Conservation (phyloP, 2,797 vertebrate genomes). For the Malurus leucopterus region DNA sequence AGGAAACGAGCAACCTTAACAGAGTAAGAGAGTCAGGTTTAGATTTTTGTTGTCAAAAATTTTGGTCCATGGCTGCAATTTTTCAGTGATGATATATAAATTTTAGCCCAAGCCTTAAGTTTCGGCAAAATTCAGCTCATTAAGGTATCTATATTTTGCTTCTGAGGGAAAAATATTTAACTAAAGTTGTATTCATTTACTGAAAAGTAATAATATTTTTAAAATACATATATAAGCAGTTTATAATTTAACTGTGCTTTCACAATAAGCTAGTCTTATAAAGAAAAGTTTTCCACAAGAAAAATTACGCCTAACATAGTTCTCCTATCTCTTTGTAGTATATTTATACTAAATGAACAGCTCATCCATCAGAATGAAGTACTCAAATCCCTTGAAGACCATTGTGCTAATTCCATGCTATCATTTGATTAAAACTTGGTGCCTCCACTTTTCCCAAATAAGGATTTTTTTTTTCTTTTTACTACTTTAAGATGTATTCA, state of each 20-base stretch:
- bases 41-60: not conserved
- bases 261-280: not conserved
- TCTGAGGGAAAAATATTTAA: not conserved
- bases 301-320: not conserved
- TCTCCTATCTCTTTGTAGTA: not conserved
- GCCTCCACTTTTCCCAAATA: constrained; percentile 1
- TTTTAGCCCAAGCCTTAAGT: not conserved
- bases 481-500: not conserved
- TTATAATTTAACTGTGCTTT: not conserved
- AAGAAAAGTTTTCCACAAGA: not conserved
- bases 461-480: not conserved
- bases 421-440: constrained; percentile 8
- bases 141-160: not conserved
- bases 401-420: constrained; percentile 23
- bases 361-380: constrained; percentile 25
- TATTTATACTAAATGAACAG: constrained; percentile 22
- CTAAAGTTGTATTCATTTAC: not conserved
- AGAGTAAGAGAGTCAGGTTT: not conserved
- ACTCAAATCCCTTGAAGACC: constrained; percentile 16
- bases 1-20: not conserved
- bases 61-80: not conserved
- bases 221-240: not conserved
- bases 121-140: not conserved
- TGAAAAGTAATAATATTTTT: not conserved
- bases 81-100: not conserved